Evolutionary conservation across 2,797 vertebrate species (phyloP).

Genomic region (Sylvia borin): DNA sequence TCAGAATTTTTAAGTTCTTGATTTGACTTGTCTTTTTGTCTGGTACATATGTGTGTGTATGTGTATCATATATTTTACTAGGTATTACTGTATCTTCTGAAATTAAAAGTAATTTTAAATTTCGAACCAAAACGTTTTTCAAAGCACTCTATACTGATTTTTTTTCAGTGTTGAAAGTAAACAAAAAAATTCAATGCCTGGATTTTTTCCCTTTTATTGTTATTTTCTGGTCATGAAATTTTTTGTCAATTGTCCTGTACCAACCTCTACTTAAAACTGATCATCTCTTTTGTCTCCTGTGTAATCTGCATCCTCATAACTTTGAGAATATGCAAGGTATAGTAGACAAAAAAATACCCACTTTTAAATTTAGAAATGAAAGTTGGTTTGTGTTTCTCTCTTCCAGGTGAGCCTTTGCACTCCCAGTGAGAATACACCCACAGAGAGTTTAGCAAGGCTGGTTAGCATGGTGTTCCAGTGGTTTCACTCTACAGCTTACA

Average conservation of each 20-base stretch:
- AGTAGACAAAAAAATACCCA: not conserved
- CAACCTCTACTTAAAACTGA: not conserved
- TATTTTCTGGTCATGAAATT: not conserved
- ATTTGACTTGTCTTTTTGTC: not conserved
- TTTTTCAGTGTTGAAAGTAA: not conserved
- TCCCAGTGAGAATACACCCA: conserved; percentile 97
- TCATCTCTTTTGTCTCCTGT: not conserved
- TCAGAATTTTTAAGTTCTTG: not conserved
- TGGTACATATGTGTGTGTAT: not conserved
- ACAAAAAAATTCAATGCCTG: not conserved
- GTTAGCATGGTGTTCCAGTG: conserved; percentile 99
- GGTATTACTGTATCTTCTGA: not conserved
- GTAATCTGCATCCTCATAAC: not conserved
- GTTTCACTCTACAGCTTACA: conserved; percentile 99
- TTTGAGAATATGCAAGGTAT: not conserved
- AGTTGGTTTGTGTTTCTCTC: not conserved
- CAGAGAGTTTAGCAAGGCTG: conserved; percentile 93
- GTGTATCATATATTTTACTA: not conserved
- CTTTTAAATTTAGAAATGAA: not conserved
- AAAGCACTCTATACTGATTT: not conserved
- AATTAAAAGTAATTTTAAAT: not conserved
- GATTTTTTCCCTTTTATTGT: accelerated
- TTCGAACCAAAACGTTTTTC: not conserved
- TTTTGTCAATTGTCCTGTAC: not conserved
- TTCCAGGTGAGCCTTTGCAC: conserved; percentile 95